A percentile compares a stretch with the other conserved stretches of the same genome.
Conservation (phyloP, 1,140 invertebrate species). For the Drosophila athabasca region DNA sequence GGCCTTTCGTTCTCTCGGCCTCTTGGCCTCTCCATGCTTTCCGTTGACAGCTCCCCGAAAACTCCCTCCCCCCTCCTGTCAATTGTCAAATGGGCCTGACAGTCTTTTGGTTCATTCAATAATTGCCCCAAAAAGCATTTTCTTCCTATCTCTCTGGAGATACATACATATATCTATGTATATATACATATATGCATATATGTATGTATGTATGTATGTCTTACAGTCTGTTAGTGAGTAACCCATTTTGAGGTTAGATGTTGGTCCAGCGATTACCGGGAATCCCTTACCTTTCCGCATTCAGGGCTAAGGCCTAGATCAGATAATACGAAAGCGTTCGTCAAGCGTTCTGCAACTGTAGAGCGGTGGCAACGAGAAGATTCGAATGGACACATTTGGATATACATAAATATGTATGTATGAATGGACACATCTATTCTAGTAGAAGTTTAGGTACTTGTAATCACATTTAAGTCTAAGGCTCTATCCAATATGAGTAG, state of each 20-base stretch:
- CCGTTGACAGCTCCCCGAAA: not conserved
- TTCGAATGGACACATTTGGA: too few species aligned
- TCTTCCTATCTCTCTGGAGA: not conserved
- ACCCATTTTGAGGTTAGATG: slow-evolving; percentile 27
- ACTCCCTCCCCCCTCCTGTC: not conserved
- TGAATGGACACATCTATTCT: too few species aligned
- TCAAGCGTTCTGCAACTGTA: too few species aligned
- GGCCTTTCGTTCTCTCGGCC: not conserved
- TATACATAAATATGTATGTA: too few species aligned
- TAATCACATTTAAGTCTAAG: too few species aligned
- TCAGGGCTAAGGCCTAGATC: not conserved
- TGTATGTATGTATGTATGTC: not conserved
- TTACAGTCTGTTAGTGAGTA: slow-evolving; percentile 15
- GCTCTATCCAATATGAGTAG: too few species aligned
- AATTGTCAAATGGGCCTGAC: slow-evolving; percentile 31
- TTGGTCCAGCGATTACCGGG: slow-evolving; percentile 9
- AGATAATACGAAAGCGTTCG: slow-evolving; percentile 1
- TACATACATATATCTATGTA: not conserved
- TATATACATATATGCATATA: not conserved
- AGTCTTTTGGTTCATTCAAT: slow-evolving; percentile 13
- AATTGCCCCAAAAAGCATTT: slow-evolving; percentile 38
- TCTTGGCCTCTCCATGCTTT: not conserved
- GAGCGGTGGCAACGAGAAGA: too few species aligned
- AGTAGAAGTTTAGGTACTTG: too few species aligned
- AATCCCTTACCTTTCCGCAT: slow-evolving; percentile 6